Conservation (phyloP, 2,113 vertebrate genomes). For the Ifrita kowaldi region DNA sequence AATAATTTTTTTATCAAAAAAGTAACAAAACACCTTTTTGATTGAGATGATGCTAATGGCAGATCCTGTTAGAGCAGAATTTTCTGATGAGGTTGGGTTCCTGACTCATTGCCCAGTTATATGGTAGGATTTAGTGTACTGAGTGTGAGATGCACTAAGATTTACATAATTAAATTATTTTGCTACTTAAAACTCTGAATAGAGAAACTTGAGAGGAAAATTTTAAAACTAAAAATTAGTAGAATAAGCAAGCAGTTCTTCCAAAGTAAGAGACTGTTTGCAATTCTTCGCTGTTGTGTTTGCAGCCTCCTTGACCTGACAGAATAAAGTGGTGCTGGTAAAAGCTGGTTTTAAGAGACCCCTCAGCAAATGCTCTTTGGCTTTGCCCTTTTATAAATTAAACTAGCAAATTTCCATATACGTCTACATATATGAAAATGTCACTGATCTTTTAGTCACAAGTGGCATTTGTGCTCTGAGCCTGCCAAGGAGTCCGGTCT, state of each 20-base stretch:
- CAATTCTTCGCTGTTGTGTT: accelerated
- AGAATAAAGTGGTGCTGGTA: background rate
- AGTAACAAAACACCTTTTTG: background rate
- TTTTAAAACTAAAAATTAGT: background rate
- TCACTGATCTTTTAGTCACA: background rate
- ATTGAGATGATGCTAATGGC: background rate
- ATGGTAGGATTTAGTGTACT: background rate
- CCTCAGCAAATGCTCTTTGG: background rate
- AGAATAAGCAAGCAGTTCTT: background rate
- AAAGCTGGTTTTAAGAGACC: background rate
- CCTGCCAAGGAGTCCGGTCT: background rate
- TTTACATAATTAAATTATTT: background rate
- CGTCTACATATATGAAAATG: background rate
- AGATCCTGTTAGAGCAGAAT: background rate
- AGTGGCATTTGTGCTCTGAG: background rate
- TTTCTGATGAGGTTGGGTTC: background rate
- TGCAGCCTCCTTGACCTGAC: background rate
- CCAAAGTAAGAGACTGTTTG: background rate
- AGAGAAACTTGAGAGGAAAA: background rate
- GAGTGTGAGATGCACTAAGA: background rate
- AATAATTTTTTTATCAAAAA: background rate
- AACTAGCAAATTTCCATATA: background rate
- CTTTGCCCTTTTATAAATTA: background rate
- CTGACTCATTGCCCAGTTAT: background rate
- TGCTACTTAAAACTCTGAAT: background rate